Evolutionary conservation across 2,797 vertebrate genomes (phyloP).

Genomic region (Sylvia borin): DNA sequence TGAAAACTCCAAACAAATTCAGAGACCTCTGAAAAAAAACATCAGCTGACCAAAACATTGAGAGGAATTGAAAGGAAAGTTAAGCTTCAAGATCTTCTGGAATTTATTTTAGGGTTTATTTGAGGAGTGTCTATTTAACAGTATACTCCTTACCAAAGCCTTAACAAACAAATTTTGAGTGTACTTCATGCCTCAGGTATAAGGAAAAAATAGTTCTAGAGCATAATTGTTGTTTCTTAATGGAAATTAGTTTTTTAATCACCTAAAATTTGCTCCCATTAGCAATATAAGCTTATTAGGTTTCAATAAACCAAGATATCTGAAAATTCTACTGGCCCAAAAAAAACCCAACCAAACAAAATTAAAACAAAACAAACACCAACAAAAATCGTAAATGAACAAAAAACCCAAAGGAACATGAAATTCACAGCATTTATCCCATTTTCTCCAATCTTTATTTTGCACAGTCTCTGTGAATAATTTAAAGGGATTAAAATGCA

Average conservation of each 20-base stretch:
- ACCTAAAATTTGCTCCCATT: not conserved
- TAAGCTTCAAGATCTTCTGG: not conserved
- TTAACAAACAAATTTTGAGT: not conserved
- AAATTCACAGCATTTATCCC: not conserved
- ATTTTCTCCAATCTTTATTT: not conserved
- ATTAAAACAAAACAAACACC: not conserved
- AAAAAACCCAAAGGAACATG: not conserved
- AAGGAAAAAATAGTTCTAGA: not conserved
- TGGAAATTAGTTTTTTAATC: not conserved
- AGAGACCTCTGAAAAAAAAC: not conserved
- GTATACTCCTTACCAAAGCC: not conserved
- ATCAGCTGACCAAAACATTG: not conserved
- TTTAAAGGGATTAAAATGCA: not conserved
- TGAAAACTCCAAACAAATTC: not conserved
- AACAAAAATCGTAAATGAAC: not conserved
- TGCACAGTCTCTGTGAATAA: not conserved
- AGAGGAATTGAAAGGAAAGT: not conserved
- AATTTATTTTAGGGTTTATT: not conserved
- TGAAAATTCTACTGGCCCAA: not conserved
- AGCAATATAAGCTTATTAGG: not conserved
- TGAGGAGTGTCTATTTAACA: not conserved
- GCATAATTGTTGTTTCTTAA: not conserved
- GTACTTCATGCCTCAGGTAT: not conserved
- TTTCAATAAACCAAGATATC: not conserved
- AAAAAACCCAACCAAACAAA: not conserved